These are phyloP conservation scores for Brachirus orientalis DNA, from an alignment of 2,113 vertebrate species.

Conservation along the genomic window DNA sequence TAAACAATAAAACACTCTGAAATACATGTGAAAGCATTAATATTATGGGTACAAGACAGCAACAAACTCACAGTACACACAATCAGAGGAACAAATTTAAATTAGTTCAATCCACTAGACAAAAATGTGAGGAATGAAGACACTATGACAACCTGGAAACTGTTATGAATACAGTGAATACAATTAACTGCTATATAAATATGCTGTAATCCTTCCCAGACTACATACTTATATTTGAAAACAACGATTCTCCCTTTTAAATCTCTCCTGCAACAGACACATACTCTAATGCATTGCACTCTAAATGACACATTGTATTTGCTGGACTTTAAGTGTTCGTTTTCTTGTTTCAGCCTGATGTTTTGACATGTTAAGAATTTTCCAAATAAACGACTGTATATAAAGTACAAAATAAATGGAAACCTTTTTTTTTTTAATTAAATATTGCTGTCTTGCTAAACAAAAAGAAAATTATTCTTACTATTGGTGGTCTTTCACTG, in stretches of 20 bases:
- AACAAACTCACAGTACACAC: neutral
- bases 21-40: neutral
- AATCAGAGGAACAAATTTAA: neutral
- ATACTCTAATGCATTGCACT: slow-evolving; percentile 29
- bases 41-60: slow-evolving; percentile 11
- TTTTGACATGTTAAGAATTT: slow-evolving; percentile 43
- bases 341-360: slow-evolving; percentile 31
- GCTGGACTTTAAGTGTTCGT: slow-evolving; percentile 33
- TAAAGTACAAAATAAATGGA: slow-evolving; percentile 20
- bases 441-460: slow-evolving; percentile 27
- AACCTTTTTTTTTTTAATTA: slow-evolving; percentile 29
- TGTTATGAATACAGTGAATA: slow-evolving; percentile 22
- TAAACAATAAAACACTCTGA: neutral
- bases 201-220: slow-evolving; percentile 45
- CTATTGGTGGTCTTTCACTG: too few relatives aligned
- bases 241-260: slow-evolving; percentile 28
- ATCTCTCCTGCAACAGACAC: slow-evolving; percentile 23
- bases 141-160: slow-evolving; percentile 28
- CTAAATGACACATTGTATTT: slow-evolving; percentile 35
- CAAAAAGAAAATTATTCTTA: slow-evolving; percentile 10
- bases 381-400: slow-evolving; percentile 37
- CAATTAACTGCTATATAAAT: slow-evolving; percentile 15
- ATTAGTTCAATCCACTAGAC: slow-evolving; percentile 11
- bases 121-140: slow-evolving; percentile 12
- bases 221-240: slow-evolving; percentile 39